Evolutionary conservation across 2,888 invertebrate species (phyloP), one percentile per base, ranked within the genome.

Genomic region (Smittia sp.): DNA sequence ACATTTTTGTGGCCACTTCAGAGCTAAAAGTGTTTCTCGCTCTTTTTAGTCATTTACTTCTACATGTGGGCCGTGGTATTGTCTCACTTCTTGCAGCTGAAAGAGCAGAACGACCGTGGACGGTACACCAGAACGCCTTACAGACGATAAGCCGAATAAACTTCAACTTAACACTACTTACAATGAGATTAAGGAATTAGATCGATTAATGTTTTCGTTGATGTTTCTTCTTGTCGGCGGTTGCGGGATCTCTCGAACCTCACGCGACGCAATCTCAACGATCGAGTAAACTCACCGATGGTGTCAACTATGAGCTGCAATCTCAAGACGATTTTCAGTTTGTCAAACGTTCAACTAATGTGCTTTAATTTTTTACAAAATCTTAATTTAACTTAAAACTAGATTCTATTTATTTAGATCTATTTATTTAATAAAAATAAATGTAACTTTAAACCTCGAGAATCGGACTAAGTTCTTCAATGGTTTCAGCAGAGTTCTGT

Each of bases 61-160:
- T 94, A 92, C 83, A 86, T 92, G 80, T 93, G 93, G 93, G 85
- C 88, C 77, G 92, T 93, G 70, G 91, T 92, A 69, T 93, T 90
- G 85, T 93, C 92, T 79, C 91, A 90, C 81, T 93, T 91, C 81
- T 85, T 89, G 76, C 85, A 90, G 52, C 85, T 86, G 76, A 87
- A 89, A 76, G 90, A 91, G 77, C 87, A 88, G 75, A 89, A 88
- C 77, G 86, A 89, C 77, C 83, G 88, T 75, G 90, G 91, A 62
- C 85, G 89, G n/a, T 92, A 92, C 82, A 85, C 87, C 76, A 90
- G 89, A 79, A 89, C 90, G 75, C 90, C 90, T 0, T 90, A 90
- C 79, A 79, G 83, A 75, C 80, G 83, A 76, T 83, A 78, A 78
- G 63, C 20, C 24, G 22, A 27, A 9, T 13, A 13, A 58, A 9